Base-by-base conservation (phyloP, 2,797 vertebrate species). In the Nyctibius grandis region DNA sequence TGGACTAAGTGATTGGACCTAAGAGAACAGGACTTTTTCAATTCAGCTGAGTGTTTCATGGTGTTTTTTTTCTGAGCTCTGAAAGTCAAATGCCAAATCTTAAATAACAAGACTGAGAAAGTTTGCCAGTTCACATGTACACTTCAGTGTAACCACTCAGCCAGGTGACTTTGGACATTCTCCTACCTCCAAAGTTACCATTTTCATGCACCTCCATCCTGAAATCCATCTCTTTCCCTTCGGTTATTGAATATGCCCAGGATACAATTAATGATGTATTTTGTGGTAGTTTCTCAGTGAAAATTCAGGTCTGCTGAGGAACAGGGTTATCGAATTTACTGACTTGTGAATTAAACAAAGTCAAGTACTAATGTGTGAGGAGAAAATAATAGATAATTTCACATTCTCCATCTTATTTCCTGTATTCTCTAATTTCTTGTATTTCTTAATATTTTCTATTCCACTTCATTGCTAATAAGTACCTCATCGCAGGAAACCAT, bases 231-330 rank as follows among this genome's bases (percentile, higher is more conserved):
- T 36, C 11, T 65, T 89, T 56, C 13, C 21, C 33, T 85, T 47
- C 0, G 0, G 2, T 9, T 84, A 44, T 19, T 76, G 23, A 77
- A 45, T 57, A n/a, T 26, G n/a, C 17, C 6, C 6, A 42, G 28
- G 9, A 42, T 60, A 25, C 22, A 59, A 56, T 56, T 54, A 80
- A 15, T 36, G 21, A 78, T 54, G 3, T 33, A n/a, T 31, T 89
- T 64, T 73, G 48, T 42, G 23, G 8, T 59, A 79, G 20, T 26
- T 67, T 79, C 50, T 47, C 29, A 48, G 15, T 34, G 28, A 26
- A 94, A 80, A 72, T 50, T 44, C 68, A 51, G 29, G 28, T 38
- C 63, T 85, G 16, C n/a, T 44, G n/a, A 81, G 56, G 26, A 86
- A 15, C 20, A 79, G 14, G 31, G 34, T 56, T 64, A 61, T 5